Evolutionary conservation across 2,113 vertebrate genomes (phyloP), one percentile per base, ranked within the genome.

Genomic region (Nymphicus hollandicus): DNA sequence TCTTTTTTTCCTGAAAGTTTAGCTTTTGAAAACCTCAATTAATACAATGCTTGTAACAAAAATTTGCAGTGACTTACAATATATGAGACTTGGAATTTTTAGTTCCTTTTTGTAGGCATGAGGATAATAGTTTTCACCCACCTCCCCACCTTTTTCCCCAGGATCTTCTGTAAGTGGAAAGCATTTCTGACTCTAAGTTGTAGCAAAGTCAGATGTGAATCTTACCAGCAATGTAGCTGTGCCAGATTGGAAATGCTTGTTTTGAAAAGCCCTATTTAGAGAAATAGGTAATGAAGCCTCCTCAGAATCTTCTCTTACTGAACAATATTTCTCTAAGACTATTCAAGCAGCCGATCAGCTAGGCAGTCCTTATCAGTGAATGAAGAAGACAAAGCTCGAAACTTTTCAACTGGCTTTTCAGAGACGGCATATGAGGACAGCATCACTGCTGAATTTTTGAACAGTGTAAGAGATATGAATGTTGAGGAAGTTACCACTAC

Each of bases 381-480:
- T 88, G 83, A 82, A 74, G 77, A 91, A 4, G 49, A 66, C 29
- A 81, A 89, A 63, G 20, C 33, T 43, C 83, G 39, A 25, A 81
- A 39, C 29, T 83, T 78, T 76, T 55, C 83, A 87, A 19, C 39
- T 72, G 84, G 35, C 29, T 77, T 91, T 79, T 81, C 4, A 2
- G 85, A 91, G 91, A 47, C 27, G n/a, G 70, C 31, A 0, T 81
- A 70, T 43, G 94, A 97, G 43, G 91, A 81, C 43, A 89, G 78
- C 46, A 37, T 88, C 61, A 90, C 89, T 0, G 27, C 89, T 63
- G 86, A 88, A 29, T 97, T 97, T 94, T 88, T 97, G 92, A 95
- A 94, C 41, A 95, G 94, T 27, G 89, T 96, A 44, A 98, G 92
- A 87, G 96, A 95, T 35, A 97, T 96, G 97, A 86, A 96, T 25